These are phyloP conservation scores for Dryocosmus kuriphilus DNA, from an alignment of 2,888 invertebrate species.

Conservation along the genomic window DNA sequence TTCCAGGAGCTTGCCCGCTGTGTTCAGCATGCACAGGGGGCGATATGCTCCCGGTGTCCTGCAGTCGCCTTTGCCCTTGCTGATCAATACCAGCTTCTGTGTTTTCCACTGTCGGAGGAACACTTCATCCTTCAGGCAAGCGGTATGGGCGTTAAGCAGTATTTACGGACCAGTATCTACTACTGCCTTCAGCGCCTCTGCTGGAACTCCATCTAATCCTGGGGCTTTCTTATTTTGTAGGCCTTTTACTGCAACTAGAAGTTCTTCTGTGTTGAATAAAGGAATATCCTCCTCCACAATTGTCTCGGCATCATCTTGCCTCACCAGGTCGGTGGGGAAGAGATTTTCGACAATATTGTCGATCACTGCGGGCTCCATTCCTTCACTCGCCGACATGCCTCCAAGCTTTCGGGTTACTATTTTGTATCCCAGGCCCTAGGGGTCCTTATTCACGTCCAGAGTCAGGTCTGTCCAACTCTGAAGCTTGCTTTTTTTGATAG, in stretches of 20 bases:
- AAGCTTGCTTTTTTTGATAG: not conserved
- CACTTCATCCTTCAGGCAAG: too few species aligned
- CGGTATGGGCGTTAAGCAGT: too few species aligned
- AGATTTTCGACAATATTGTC: not conserved
- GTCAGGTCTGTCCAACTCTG: not conserved
- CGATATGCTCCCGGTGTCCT: not conserved
- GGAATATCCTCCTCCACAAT: not conserved
- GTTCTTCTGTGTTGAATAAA: rapidly evolving
- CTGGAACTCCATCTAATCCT: too few species aligned
- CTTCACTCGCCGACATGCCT: not conserved
- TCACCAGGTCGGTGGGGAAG: not conserved
- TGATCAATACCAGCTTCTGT: not conserved
- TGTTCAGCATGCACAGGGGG: too few species aligned
- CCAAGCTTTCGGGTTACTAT: not conserved
- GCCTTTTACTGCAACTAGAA: too few species aligned
- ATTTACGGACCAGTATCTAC: too few species aligned
- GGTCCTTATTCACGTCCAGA: too few species aligned
- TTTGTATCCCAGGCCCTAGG: not conserved
- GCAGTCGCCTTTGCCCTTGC: not conserved
- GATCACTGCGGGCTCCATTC: not conserved
- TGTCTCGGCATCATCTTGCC: too few species aligned
- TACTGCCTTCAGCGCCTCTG: too few species aligned
- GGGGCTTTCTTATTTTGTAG: too few species aligned
- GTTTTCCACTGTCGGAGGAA: too few species aligned
- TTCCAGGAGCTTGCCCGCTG: too few species aligned